These are phyloP conservation scores for Podiceps cristatus DNA, from an alignment of 2,113 vertebrate genomes.

Conservation along the genomic window DNA sequence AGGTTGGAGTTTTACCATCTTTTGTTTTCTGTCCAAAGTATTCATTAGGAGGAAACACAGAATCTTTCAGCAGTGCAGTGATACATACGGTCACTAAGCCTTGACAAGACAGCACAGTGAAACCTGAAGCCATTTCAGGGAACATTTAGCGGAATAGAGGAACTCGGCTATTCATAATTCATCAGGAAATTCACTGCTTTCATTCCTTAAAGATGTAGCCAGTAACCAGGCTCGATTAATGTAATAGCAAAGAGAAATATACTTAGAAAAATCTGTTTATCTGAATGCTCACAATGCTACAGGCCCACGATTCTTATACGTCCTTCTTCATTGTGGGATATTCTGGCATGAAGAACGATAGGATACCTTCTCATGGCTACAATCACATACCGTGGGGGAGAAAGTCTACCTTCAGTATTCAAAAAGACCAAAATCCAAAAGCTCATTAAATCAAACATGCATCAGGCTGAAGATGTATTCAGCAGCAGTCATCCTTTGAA, in stretches of 20 bases:
- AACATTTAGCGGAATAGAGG: background rate
- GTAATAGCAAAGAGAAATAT: background rate
- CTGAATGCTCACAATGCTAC: background rate
- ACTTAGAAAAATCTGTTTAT: background rate
- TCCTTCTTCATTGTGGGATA: background rate
- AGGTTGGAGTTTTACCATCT: background rate
- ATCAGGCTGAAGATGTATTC: background rate
- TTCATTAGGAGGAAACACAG: background rate
- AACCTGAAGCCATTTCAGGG: background rate
- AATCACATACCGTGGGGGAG: background rate
- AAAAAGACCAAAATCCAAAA: background rate
- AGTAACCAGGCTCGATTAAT: background rate
- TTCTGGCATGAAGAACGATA: background rate
- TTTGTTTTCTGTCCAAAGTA: background rate
- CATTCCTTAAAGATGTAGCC: background rate
- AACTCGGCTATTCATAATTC: background rate
- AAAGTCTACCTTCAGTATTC: background rate
- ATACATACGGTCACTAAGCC: background rate
- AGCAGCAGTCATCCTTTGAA: background rate
- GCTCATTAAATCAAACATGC: background rate
- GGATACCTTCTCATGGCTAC: background rate
- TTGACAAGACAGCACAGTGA: background rate
- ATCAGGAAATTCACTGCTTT: background rate
- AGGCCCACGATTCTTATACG: background rate
- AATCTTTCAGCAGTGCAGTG: background rate